Conservation (phyloP, 2,888 invertebrate species). For the Pollenia angustigena region DNA sequence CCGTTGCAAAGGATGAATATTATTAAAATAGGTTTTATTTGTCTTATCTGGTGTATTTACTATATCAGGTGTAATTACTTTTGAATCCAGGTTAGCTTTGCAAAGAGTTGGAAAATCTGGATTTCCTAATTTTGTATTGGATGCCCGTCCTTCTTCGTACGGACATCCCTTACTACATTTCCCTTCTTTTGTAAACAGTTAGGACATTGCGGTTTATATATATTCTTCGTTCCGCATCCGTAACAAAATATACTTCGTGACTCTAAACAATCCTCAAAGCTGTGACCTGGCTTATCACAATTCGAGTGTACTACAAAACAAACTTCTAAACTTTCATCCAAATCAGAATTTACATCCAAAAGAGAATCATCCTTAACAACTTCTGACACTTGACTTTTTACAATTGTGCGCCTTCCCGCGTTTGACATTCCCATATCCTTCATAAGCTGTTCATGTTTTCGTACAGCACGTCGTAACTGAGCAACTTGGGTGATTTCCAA, state of each 20-base stretch:
- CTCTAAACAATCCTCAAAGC: background rate
- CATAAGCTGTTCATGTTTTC: conserved; percentile 7
- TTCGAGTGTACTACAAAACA: background rate
- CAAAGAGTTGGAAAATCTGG: background rate
- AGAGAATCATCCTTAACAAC: background rate
- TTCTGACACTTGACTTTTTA: background rate
- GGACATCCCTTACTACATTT: conserved; percentile 3
- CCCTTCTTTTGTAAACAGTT: background rate
- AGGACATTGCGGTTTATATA: background rate
- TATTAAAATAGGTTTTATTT: background rate
- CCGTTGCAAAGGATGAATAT: no score
- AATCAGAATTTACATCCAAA: background rate
- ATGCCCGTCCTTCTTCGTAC: conserved; percentile 6
- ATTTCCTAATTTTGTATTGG: background rate
- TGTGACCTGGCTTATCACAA: background rate
- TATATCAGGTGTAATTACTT: background rate
- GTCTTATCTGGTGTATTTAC: background rate
- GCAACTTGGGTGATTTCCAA: background rate
- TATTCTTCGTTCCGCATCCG: conserved; percentile 16
- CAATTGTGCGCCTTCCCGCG: background rate
- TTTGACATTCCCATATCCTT: background rate
- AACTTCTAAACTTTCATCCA: background rate
- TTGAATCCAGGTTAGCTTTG: background rate
- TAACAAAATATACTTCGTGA: conserved; percentile 7
- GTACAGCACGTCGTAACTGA: conserved; percentile 10